Percentiles rank a stretch among this genome's conserved stretches.
phyloP scores from a whole-genome alignment of 2,888 invertebrate genomes.

The Mycalesis mineus region DNA sequence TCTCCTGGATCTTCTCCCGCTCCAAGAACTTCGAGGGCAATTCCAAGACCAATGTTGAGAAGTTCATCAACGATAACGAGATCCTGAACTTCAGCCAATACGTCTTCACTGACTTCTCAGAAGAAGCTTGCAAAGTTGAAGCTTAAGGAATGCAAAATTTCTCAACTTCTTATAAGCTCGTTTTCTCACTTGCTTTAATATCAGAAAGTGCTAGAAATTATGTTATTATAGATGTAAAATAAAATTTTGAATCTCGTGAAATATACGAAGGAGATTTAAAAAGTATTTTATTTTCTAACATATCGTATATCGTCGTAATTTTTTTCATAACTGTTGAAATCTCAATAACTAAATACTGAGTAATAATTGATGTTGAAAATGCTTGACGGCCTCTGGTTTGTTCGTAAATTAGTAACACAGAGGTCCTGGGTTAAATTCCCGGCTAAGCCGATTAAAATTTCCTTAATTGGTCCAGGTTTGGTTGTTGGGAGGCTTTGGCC shows the following conservation, averaged over 20 bases:
- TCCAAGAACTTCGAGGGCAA: conserved; percentile 51
- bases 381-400: too few species aligned
- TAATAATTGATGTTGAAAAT: too few species aligned
- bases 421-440: too few species aligned
- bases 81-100: conserved; percentile 42
- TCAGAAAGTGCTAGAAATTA: not conserved
- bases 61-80: conserved; percentile 47
- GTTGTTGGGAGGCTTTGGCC: too few species aligned
- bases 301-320: too few species aligned
- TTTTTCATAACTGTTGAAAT: too few species aligned
- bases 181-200: not conserved
- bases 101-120: conserved; percentile 52
- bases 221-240: not conserved
- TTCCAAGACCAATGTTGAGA: conserved; percentile 12
- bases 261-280: not conserved
- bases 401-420: too few species aligned
- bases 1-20: conserved; percentile 58
- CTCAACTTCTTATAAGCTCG: not conserved
- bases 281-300: not conserved
- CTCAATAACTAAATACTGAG: too few species aligned
- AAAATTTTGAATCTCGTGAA: not conserved
- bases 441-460: too few species aligned
- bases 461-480: too few species aligned
- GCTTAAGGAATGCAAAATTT: conserved; percentile 1
- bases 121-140: conserved; percentile 49